Conservation (phyloP, 2,797 vertebrate species). For the Enteromius afrohamiltoni region DNA sequence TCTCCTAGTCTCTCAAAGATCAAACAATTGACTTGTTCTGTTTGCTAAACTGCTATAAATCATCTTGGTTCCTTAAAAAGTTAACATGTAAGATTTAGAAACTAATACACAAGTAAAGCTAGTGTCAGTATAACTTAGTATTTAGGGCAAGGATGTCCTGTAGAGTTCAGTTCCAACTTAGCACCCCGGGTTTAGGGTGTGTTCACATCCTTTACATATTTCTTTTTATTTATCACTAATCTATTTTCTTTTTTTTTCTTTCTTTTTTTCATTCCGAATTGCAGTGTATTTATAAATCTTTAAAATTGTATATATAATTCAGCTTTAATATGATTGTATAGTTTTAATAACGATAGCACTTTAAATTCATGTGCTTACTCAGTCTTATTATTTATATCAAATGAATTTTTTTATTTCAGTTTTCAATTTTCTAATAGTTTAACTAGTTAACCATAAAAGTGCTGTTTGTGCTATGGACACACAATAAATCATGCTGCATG, state of each 20-base stretch:
- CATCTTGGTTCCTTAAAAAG: background rate
- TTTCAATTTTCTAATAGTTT: background rate
- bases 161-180: background rate
- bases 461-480: background rate
- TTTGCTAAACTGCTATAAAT: background rate
- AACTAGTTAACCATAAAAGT: background rate
- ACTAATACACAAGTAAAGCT: background rate
- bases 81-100: background rate
- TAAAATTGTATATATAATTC: background rate
- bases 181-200: background rate
- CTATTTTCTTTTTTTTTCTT: too few species aligned
- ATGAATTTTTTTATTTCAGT: background rate
- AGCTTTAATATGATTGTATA: background rate
- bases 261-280: background rate
- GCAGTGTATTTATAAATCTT: background rate
- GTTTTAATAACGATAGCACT: background rate
- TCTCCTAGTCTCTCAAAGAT: background rate
- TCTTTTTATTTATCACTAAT: background rate
- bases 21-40: background rate
- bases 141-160: constrained; percentile 7
- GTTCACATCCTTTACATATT: background rate
- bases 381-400: background rate
- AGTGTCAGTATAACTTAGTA: background rate
- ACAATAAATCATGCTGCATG: background rate
- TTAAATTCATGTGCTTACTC: background rate